These are phyloP conservation scores for Drosophila paulistorum DNA, from an alignment of 1,140 invertebrate genomes.

Conservation along the genomic window DNA sequence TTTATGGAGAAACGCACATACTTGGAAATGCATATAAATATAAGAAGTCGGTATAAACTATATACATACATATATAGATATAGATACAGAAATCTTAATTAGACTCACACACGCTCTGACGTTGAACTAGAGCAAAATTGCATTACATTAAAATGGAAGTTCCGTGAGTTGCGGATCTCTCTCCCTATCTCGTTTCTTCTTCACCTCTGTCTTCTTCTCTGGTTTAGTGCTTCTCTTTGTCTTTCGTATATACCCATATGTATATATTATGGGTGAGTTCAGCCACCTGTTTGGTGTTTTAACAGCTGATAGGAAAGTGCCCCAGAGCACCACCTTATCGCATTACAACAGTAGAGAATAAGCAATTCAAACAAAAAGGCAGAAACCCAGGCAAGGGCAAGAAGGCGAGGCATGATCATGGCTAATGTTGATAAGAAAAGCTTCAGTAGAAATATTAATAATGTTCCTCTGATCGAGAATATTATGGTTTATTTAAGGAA, in stretches of 20 bases:
- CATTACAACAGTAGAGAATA: neutral
- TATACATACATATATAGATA: neutral
- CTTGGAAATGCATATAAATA: neutral
- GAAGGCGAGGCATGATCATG: neutral
- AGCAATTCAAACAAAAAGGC: neutral
- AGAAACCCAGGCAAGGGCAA: neutral
- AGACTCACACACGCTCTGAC: conserved; percentile 21
- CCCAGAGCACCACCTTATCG: neutral
- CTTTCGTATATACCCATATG: neutral
- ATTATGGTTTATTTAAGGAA: too few relatives aligned
- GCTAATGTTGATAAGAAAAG: neutral
- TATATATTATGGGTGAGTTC: neutral
- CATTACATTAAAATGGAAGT: conserved; percentile 17
- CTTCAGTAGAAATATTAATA: neutral
- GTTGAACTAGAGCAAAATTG: conserved; percentile 23
- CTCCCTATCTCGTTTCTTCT: neutral
- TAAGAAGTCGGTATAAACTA: neutral
- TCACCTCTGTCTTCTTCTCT: neutral
- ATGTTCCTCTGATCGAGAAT: too few relatives aligned
- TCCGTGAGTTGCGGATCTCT: conserved; percentile 5
- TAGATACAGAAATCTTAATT: conserved; percentile 34
- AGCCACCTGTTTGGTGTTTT: conserved; percentile 2
- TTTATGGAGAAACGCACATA: conserved; percentile 4
- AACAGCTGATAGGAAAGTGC: conserved; percentile 19
- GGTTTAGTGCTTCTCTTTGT: neutral